These are phyloP conservation scores for Myodes glareolus DNA, from an alignment of 2,113 vertebrate species.

Conservation along the genomic window DNA sequence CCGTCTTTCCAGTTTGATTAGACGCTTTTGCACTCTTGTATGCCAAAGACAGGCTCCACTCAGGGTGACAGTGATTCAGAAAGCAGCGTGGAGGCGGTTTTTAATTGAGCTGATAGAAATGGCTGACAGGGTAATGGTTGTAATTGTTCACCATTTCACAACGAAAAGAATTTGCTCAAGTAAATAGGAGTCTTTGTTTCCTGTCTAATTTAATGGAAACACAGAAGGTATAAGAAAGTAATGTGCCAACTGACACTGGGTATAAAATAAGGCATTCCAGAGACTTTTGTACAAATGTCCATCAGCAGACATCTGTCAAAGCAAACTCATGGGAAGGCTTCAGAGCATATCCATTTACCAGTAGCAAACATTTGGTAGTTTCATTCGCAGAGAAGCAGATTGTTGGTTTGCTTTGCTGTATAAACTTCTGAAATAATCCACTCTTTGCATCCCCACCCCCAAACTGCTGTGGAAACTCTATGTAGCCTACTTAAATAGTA, in stretches of 20 bases:
- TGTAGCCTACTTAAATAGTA: not conserved
- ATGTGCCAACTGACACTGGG: slow-evolving; percentile 73
- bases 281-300: slow-evolving; percentile 78
- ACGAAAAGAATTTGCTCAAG: slow-evolving; percentile 60
- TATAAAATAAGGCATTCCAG: slow-evolving; percentile 72
- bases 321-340: slow-evolving; percentile 68
- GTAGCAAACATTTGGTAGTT: slow-evolving; percentile 63
- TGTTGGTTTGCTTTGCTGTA: slow-evolving; percentile 61
- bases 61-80: slow-evolving; percentile 21
- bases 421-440: slow-evolving; percentile 60
- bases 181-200: slow-evolving; percentile 79
- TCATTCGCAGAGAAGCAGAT: slow-evolving; percentile 49
- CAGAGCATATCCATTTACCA: slow-evolving; percentile 49
- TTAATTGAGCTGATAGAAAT: slow-evolving; percentile 70
- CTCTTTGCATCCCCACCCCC: not conserved
- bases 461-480: slow-evolving; percentile 16
- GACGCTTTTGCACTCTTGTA: slow-evolving; percentile 42
- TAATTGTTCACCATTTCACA: slow-evolving; percentile 74
- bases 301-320: slow-evolving; percentile 79
- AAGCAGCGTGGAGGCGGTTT: slow-evolving; percentile 5
- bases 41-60: not conserved
- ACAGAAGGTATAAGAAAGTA: slow-evolving; percentile 74
- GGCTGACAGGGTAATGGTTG: slow-evolving; percentile 64
- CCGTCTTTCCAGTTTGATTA: slow-evolving; percentile 1
- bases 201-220: slow-evolving; percentile 75